phyloP scores from a whole-genome alignment of 2,797 vertebrate genomes.

The Pogoniulus pusillus region DNA sequence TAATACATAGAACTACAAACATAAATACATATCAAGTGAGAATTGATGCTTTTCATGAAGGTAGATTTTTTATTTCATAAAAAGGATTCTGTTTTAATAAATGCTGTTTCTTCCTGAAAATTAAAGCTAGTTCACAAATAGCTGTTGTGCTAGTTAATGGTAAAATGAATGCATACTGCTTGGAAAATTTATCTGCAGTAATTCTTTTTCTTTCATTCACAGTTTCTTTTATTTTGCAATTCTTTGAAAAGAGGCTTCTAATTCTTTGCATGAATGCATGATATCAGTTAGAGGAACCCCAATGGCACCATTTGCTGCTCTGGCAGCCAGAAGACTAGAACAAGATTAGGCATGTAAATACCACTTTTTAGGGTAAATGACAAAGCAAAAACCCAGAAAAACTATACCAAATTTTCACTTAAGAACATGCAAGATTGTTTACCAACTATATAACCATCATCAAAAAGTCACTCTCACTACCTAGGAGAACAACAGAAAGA shows the following conservation, averaged over 20 bases:
- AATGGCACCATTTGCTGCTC: neutral
- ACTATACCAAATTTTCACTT: neutral
- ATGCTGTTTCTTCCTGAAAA: slow-evolving; percentile 16
- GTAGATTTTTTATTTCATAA: neutral
- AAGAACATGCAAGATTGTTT: neutral
- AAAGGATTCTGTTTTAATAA: neutral
- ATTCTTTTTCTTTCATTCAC: slow-evolving; percentile 18
- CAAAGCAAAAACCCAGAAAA: neutral
- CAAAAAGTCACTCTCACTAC: neutral
- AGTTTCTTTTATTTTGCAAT: neutral
- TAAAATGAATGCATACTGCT: neutral
- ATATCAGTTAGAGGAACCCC: neutral
- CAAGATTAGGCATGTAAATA: neutral
- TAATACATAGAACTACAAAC: neutral
- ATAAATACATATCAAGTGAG: neutral
- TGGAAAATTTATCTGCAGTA: neutral
- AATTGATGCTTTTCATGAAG: neutral
- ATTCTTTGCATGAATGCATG: neutral
- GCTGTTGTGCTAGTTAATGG: neutral
- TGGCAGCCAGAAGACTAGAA: neutral
- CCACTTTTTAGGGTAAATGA: neutral
- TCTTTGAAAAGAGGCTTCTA: neutral
- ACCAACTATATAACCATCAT: neutral
- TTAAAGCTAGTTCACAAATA: slow-evolving; percentile 3
- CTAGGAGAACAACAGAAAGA: neutral